Evolutionary conservation across 2,113 vertebrate species (phyloP), one percentile per base, ranked within the genome.

Genomic region (Romanogobio albipinnatus): DNA sequence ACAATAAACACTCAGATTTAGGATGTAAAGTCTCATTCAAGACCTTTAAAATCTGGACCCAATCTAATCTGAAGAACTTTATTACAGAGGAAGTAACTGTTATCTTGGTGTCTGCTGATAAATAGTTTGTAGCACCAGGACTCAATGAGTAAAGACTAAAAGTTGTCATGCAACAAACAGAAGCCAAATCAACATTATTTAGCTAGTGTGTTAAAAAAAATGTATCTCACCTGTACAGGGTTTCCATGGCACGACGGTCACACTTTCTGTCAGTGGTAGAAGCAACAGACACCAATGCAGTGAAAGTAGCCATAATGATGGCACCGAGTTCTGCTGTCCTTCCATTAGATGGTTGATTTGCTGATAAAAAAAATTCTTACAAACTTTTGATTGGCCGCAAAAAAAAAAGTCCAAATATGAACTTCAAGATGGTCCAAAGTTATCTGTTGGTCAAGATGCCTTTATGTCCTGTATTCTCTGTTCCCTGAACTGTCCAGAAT

Each of bases 161-260:
- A 39, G 39, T 39, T 39, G 39, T 39, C 39, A 39, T 36, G 36
- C 36, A 36, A 36, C 36, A 36, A 36, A 36, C 39, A 39, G 39
- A 39, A 39, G 39, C 5, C 6, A 39, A 39, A 39, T 7, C 5
- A 39, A 39, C 39, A 33, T 58, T 47, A 61, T 59, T 61, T 1
- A 45, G 6, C 45, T 75, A 26, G 7, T 13, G 43, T 7, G 26
- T 9, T 75, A 10, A 49, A 26, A 47, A 19, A 56, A 56, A 56
- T 8, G 13, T 36, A 11, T 22, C 68, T 49, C 53, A 85, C 84
- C 84, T 81, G 84, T 85, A 39, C 84, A 85, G 36, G 84, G 84
- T 81, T 80, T 85, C 84, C 84, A 85, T 74, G 84, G 84, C 7
- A 61, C 11, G 4, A 74, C 64, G 1, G 36, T 73, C 68, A 74